phyloP scores from a whole-genome alignment of 2,113 vertebrate species.

The Sinocyclocheilus rhinocerous region DNA sequence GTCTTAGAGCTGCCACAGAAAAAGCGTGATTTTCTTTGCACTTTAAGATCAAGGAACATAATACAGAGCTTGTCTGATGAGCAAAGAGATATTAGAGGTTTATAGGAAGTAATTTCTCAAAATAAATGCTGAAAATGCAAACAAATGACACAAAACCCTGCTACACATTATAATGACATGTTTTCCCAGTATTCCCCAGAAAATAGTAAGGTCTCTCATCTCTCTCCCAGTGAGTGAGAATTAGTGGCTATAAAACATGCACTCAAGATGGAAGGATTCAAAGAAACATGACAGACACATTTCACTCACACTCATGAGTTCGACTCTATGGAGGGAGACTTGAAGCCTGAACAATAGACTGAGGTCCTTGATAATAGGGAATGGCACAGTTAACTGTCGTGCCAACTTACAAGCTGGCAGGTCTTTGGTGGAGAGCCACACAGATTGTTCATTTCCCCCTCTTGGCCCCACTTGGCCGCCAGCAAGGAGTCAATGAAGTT shows the following conservation, averaged over 20 bases:
- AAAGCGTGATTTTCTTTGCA: neutral
- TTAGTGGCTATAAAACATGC: neutral
- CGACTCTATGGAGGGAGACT: neutral
- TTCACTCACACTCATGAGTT: neutral
- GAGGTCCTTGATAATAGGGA: neutral
- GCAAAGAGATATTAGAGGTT: neutral
- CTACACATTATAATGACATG: neutral
- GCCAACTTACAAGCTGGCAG: neutral
- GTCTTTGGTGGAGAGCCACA: neutral
- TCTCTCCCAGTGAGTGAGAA: neutral
- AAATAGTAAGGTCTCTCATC: neutral
- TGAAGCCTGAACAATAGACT: neutral
- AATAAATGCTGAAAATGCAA: neutral
- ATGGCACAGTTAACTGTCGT: neutral
- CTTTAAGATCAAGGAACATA: neutral
- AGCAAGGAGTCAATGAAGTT: neutral
- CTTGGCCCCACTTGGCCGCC: neutral
- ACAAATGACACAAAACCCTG: neutral
- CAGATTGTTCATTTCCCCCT: neutral
- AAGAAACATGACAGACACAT: neutral
- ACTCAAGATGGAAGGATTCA: neutral
- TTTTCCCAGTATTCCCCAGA: neutral
- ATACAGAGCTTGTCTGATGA: neutral
- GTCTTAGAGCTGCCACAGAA: neutral
- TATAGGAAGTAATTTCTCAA: neutral